Evolutionary conservation across 2,888 invertebrate genomes (phyloP).

Genomic region (Philonicus albiceps): DNA sequence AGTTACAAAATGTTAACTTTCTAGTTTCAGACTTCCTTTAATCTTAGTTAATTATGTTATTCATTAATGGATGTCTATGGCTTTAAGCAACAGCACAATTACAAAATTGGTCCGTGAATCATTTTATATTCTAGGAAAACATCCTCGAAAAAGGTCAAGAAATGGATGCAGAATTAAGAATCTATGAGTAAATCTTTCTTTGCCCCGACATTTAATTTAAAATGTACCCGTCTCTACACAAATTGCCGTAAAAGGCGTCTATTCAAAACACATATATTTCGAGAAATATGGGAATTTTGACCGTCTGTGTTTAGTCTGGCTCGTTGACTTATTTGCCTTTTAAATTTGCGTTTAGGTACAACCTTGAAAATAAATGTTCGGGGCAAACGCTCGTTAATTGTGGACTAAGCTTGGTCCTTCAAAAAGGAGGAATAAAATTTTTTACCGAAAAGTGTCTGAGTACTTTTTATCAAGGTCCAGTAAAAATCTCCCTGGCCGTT

Average conservation of each 20-base stretch:
- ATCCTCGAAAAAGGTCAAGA: neutral
- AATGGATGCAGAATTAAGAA: neutral
- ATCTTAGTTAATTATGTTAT: too few relatives aligned
- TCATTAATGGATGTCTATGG: too few relatives aligned
- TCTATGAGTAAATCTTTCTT: neutral
- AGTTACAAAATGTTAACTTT: too few relatives aligned
- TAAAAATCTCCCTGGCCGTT: neutral
- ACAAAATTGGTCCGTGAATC: too few relatives aligned
- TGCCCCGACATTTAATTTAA: neutral
- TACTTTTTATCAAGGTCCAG: neutral
- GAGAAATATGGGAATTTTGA: neutral
- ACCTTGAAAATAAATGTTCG: neutral
- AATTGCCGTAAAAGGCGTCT: neutral
- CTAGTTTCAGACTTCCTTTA: too few relatives aligned
- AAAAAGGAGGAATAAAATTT: neutral
- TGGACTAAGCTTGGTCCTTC: neutral
- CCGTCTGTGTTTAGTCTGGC: neutral
- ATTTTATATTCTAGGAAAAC: neutral
- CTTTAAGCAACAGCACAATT: too few relatives aligned
- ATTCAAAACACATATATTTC: neutral
- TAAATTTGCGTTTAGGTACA: neutral
- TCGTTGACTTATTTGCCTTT: neutral
- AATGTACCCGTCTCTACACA: neutral
- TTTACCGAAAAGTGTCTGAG: neutral
- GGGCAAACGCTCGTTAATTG: neutral